A percentile compares a stretch with the other conserved stretches of the same genome.
phyloP scores from a whole-genome alignment of 1,140 invertebrate genomes.

The Ganaspis sp. region DNA sequence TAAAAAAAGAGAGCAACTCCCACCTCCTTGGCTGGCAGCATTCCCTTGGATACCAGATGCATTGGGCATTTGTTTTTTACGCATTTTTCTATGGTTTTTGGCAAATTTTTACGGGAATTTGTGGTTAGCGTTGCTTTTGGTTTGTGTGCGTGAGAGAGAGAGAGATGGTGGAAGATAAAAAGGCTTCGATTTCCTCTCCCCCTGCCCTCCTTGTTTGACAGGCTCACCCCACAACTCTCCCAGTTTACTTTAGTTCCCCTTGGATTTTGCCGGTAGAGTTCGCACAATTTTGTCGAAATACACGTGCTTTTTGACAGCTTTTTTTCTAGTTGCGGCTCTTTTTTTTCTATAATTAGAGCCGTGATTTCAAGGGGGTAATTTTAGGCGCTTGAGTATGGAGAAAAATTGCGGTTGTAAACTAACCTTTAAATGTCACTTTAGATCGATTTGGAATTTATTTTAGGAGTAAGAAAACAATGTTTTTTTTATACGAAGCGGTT shows the following conservation, averaged over 20 bases:
- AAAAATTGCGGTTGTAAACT: too few species aligned
- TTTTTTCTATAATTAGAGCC: background rate
- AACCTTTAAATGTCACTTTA: too few species aligned
- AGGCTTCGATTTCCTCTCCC: slow-evolving; percentile 40
- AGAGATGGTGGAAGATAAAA: slow-evolving; percentile 18
- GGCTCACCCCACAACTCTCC: background rate
- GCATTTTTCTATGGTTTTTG: background rate
- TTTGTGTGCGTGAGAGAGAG: background rate
- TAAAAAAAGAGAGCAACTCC: background rate
- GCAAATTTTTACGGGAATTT: background rate
- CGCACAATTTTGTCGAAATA: background rate
- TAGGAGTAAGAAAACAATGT: too few species aligned
- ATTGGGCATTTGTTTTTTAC: too few species aligned
- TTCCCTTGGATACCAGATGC: background rate
- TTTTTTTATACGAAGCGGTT: too few species aligned
- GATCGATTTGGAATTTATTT: too few species aligned
- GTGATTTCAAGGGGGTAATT: too few species aligned
- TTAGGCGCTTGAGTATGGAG: too few species aligned
- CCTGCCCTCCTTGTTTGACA: background rate
- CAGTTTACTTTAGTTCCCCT: background rate
- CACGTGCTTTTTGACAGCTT: slow-evolving; percentile 21
- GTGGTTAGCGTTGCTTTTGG: background rate
- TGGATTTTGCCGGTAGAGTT: background rate
- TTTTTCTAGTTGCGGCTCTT: background rate
- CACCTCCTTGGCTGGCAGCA: background rate